Percentiles rank a stretch among this genome's conserved stretches.
phyloP scores from a whole-genome alignment of 2,888 invertebrate species.

The Corbicula japonica region DNA sequence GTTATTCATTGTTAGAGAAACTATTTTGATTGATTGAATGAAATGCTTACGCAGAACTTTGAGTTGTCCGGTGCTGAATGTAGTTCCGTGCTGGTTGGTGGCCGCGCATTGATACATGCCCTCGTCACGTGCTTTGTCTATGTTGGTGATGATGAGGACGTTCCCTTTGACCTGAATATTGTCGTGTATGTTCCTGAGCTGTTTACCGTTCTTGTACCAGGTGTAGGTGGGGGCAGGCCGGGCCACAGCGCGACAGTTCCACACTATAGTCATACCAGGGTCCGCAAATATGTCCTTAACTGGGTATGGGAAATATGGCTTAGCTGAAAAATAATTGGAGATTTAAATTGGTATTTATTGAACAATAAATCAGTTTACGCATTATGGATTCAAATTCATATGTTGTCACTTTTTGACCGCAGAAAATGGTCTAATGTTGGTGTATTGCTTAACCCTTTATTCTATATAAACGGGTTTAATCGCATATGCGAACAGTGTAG shows the following conservation, averaged over 20 bases:
- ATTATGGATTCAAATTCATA: too few relatives aligned
- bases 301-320: slow-evolving; percentile 59
- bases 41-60: slow-evolving; percentile 91
- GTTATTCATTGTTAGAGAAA: background rate
- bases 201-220: slow-evolving; percentile 60
- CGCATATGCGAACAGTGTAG: too few relatives aligned
- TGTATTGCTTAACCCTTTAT: too few relatives aligned
- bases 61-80: slow-evolving; percentile 95
- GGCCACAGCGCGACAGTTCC: slow-evolving; percentile 59
- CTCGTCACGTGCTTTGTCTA: slow-evolving; percentile 89
- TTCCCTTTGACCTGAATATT: slow-evolving; percentile 63
- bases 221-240: slow-evolving; percentile 42
- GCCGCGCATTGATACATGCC: slow-evolving; percentile 98
- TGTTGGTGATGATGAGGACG: slow-evolving; percentile 68
- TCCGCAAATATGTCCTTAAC: slow-evolving; percentile 54
- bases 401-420: too few relatives aligned
- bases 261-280: slow-evolving; percentile 35
- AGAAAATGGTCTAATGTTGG: too few relatives aligned
- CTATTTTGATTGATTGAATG: background rate
- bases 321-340: slow-evolving; percentile 38
- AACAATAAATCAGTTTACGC: background rate
- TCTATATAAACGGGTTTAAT: too few relatives aligned
- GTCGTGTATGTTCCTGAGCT: slow-evolving; percentile 25
- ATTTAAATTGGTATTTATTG: background rate
- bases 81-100: slow-evolving; percentile 94